Evolutionary conservation across 1,140 invertebrate species (phyloP).

Genomic region (Triops cancriformis): DNA sequence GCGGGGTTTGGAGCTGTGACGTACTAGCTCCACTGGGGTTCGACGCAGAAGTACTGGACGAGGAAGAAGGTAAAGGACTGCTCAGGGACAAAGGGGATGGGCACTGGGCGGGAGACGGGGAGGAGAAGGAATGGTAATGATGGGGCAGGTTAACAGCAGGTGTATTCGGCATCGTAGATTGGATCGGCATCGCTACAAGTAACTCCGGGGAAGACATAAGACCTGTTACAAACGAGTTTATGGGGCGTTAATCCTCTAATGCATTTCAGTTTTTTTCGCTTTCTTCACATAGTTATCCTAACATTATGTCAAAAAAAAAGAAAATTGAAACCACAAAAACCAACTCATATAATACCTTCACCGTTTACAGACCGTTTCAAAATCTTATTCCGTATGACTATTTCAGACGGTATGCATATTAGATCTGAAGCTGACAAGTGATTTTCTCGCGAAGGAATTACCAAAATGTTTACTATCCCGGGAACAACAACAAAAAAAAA

Average conservation of each 20-base stretch:
- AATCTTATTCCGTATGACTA: too few relatives aligned
- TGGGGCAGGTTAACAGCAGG: neutral
- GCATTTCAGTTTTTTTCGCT: neutral
- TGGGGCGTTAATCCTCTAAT: neutral
- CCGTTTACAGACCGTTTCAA: too few relatives aligned
- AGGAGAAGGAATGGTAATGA: slow-evolving; percentile 6
- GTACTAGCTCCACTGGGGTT: neutral
- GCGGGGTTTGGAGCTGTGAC: slow-evolving; percentile 8
- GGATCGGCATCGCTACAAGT: neutral
- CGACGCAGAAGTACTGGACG: neutral
- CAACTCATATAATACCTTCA: too few relatives aligned
- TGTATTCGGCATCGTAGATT: neutral
- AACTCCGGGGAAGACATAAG: slow-evolving; percentile 12
- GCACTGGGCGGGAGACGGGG: neutral
- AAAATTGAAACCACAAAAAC: too few relatives aligned
- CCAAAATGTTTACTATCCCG: too few relatives aligned
- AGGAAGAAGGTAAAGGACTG: slow-evolving; percentile 2
- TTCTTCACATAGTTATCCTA: neutral
- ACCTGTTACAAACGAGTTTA: neutral
- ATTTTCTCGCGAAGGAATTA: too few relatives aligned
- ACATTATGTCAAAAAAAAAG: too few relatives aligned
- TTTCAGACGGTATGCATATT: too few relatives aligned
- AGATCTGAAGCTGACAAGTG: too few relatives aligned
- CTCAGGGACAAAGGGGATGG: slow-evolving; percentile 1
- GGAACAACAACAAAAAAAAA: too few relatives aligned